Conservation (phyloP, 35 echinoderm and acorn worm species). For the Anneissia japonica region DNA sequence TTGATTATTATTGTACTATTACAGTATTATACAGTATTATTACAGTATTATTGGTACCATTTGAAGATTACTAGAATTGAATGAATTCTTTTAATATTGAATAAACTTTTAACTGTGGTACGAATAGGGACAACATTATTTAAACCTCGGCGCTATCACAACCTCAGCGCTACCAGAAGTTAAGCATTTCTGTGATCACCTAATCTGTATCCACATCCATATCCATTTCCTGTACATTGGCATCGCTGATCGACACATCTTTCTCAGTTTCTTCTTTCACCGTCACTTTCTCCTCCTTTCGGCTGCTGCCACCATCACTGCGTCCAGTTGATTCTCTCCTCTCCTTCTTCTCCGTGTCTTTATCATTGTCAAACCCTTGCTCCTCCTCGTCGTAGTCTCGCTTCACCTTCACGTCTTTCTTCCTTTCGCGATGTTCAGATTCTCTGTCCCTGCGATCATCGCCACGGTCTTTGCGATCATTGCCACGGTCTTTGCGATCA, state of each 20-base stretch:
- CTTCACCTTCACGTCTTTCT: constrained; percentile 9
- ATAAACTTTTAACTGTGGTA: too few relatives aligned
- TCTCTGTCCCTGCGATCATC: not conserved
- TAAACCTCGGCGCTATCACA: too few relatives aligned
- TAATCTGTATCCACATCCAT: not conserved
- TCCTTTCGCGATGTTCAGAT: not conserved
- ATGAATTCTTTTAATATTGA: too few relatives aligned
- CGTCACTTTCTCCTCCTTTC: not conserved
- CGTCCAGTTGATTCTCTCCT: not conserved
- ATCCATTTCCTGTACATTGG: not conserved
- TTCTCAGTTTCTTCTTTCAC: not conserved
- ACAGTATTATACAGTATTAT: too few relatives aligned
- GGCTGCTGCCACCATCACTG: not conserved
- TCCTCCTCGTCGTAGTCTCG: constrained; percentile 20
- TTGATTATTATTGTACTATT: too few relatives aligned
- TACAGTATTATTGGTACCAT: too few relatives aligned
- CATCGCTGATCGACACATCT: not conserved
- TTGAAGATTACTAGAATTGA: too few relatives aligned
- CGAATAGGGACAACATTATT: too few relatives aligned
- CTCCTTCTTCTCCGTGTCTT: not conserved
- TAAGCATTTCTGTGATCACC: too few relatives aligned
- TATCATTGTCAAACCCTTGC: constrained; percentile 5
- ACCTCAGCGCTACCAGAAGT: too few relatives aligned
- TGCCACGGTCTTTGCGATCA: not conserved
- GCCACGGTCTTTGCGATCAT: not conserved